Evolutionary conservation across 2,797 vertebrate genomes (phyloP), one percentile per base, ranked within the genome.

Genomic region (Pygocentrus nattereri): DNA sequence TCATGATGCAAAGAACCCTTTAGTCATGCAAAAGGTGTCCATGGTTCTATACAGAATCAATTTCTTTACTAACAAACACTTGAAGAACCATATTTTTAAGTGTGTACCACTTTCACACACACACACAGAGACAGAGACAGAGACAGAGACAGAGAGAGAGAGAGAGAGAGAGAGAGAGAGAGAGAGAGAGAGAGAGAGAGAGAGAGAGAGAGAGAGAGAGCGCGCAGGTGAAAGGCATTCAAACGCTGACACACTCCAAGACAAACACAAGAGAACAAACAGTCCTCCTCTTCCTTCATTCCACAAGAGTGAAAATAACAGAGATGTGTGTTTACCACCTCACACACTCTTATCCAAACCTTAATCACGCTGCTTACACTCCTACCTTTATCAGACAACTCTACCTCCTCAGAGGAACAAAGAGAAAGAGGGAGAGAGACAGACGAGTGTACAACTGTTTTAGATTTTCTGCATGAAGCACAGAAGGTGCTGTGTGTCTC

Each of bases 251-350:
- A 84, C 34, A 77, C 54, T 31, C 73, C 50, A 65, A 82, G 85
- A 82, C 44, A 86, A 91, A 93, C 91, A 92, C 88, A 87, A 65
- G 47, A 84, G 78, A 85, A 85, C 77, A 85, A 85, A 83, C 75
- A 80, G 50, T 72, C 49, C 56, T 76, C 34, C 1, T 41, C 76
- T 82, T 74, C 67, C 80, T 82, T 78, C 59, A 82, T 84, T 84
- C 41, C 59, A 59, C 64, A 65, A 21, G 47, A 10, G 54, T 65
- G 64, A 58, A 44, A 21, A 56, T 30, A 77, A 67, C 64, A 72
- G 44, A 65, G 49, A 71, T 11, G 52, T 68, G 76, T 69, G 58
- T 62, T 15, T 25, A 65, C n/a, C 72, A 62, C 6, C 10, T 7
- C 10, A 27, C 4, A 64, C 47, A 16, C 23, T 2, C 69, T 27